These are phyloP conservation scores for Pristionchus exspectatus DNA, from an alignment of 2,888 invertebrate species.

Conservation along the genomic window DNA sequence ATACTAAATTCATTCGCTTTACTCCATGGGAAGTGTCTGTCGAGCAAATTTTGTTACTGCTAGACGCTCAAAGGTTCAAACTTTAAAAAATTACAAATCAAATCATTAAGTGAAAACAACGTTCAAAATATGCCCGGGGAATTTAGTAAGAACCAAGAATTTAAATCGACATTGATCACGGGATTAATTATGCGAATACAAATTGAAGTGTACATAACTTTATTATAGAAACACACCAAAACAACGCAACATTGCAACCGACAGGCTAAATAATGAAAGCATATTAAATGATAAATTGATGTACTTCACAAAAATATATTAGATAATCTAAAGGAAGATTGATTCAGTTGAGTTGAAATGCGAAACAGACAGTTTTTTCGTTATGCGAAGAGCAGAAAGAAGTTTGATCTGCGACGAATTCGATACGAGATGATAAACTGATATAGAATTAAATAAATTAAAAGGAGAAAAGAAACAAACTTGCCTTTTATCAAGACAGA, in stretches of 20 bases:
- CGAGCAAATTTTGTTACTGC: not conserved
- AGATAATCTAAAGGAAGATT: not conserved
- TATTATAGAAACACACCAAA: no score
- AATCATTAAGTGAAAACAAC: no score
- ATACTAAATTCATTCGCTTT: not conserved
- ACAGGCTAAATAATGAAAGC: not conserved
- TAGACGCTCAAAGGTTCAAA: not conserved
- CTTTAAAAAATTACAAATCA: not conserved
- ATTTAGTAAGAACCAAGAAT: no score
- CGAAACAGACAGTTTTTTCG: conserved; percentile 16
- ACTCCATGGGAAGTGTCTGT: not conserved
- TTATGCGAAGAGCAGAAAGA: conserved; percentile 14
- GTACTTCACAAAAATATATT: not conserved
- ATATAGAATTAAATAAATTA: not conserved
- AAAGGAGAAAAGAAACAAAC: not conserved
- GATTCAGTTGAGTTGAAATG: conserved; percentile 26
- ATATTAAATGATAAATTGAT: not conserved
- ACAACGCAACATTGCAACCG: no score
- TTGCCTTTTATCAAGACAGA: conserved; percentile 21
- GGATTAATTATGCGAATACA: no score
- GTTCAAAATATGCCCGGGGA: no score
- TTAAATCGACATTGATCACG: no score
- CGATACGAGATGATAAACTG: not conserved
- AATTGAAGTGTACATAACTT: no score
- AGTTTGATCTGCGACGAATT: conserved; percentile 47